Evolutionary conservation across 2,797 vertebrate species (phyloP).

Genomic region (Muraenolepis orangiensis): DNA sequence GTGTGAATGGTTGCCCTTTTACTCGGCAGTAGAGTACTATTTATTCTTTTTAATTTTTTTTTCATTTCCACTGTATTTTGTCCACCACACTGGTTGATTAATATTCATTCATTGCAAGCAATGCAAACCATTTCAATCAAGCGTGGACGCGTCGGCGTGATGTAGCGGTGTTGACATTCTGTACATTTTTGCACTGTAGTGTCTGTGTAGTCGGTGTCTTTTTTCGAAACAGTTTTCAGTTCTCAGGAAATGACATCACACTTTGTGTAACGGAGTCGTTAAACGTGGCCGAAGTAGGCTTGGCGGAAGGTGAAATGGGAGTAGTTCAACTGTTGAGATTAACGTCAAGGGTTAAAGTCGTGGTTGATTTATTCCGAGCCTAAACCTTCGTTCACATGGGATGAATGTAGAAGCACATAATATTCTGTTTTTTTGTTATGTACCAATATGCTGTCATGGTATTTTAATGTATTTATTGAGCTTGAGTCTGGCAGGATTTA

Average conservation of each 20-base stretch:
- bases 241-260: constrained; percentile 60
- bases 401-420: constrained; percentile 1
- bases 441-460: neutral
- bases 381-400: neutral
- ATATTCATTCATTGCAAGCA: neutral
- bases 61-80: neutral
- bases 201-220: constrained; percentile 14
- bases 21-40: neutral
- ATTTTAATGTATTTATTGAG: constrained; percentile 1
- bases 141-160: constrained; percentile 17
- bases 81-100: neutral
- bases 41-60: neutral
- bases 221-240: constrained; percentile 48
- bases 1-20: neutral
- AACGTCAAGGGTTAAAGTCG: neutral
- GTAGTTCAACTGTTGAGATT: neutral
- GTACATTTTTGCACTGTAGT: constrained; percentile 34
- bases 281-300: constrained; percentile 47
- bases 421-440: neutral
- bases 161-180: constrained; percentile 26
- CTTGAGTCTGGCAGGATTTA: constrained; percentile 10
- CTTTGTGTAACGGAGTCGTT: constrained; percentile 25
- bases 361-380: neutral
- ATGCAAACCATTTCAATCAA: neutral
- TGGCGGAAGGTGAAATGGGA: constrained; percentile 26